These are phyloP conservation scores for Cairina moschata DNA, from an alignment of 2,113 vertebrate species.

Conservation along the genomic window DNA sequence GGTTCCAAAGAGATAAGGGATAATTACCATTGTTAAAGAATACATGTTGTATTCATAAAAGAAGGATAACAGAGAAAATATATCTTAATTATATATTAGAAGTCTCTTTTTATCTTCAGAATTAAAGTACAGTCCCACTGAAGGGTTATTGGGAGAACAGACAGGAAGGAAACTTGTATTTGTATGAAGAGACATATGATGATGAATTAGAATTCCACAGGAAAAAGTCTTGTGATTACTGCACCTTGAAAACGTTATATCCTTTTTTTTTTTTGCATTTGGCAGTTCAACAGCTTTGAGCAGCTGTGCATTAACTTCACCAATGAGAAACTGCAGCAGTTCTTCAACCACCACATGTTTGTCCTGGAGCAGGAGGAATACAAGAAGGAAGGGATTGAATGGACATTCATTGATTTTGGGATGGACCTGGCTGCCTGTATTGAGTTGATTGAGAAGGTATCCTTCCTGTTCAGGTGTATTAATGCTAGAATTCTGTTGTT, in stretches of 20 bases:
- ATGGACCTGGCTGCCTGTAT: slow-evolving; percentile 94
- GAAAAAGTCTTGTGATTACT: not conserved
- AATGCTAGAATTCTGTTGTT: not conserved
- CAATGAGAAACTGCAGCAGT: slow-evolving; percentile 89
- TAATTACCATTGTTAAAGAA: not conserved
- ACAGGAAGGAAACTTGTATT: not conserved
- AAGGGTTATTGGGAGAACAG: not conserved
- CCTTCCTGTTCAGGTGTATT: not conserved
- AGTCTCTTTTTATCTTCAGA: not conserved
- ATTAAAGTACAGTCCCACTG: not conserved
- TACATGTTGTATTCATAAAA: not conserved
- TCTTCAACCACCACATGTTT: slow-evolving; percentile 91
- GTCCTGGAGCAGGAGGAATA: slow-evolving; percentile 88
- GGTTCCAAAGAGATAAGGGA: not conserved
- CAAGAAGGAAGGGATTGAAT: slow-evolving; percentile 91
- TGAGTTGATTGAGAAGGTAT: slow-evolving; percentile 93
- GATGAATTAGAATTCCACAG: not conserved
- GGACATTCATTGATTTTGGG: slow-evolving; percentile 90
- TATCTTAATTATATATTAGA: not conserved
- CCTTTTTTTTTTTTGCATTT: not conserved
- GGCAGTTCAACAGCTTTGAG: slow-evolving; percentile 85
- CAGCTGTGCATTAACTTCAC: slow-evolving; percentile 87
- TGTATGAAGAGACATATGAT: not conserved
- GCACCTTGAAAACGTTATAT: not conserved
- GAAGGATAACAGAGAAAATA: not conserved